Base-by-base conservation (phyloP, 1,140 invertebrate species). In the Cydia splendana region DNA sequence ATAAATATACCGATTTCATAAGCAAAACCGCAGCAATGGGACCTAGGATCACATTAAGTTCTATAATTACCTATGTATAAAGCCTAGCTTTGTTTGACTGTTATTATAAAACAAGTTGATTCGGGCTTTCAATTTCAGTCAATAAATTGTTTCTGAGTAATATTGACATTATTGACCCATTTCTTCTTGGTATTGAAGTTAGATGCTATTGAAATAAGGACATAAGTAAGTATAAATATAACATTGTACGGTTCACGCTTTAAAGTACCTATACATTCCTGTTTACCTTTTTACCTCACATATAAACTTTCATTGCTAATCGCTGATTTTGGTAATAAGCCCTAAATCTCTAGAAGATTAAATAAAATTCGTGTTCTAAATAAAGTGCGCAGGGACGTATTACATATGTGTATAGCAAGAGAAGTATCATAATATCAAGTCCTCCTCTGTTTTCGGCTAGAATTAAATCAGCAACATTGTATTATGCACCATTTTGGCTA, bases 1-100 rank as follows among this genome's bases (percentile, higher is more conserved):
- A 71, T 42, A 38, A 71, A 69, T 69, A 69, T 42, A 71, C 34
- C 67, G 67, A 71, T 42, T 71, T 71, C 67, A 71, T 71, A 71
- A 71, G 67, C 67, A 71, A 71, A 71, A 71, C 67, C 67, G 67
- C 67, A 71, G 67, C 67, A 71, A 38, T 71, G 30, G 67, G 67
- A 71, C 34, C 67, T 71, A 71, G 34, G 38, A 71, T 71, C 67
- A 71, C 67, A 71, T 71, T 45, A 71, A 71, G 67, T 71, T 71
- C 67, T 71, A 71, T 18, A 24, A 42, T 9, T 38, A 71, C 4
- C 45, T 42, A 71, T 71, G 20, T 38, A 71, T 18, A 24, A 62
- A 62, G 57, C 20, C 57, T 62, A 62, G 20, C 9, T n/a, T n/a
- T 62, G 7, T 62, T 24, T 62, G 20, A 62, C 20, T 24, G 57